phyloP scores from a whole-genome alignment of 2,113 vertebrate genomes.

The Egretta garzetta region DNA sequence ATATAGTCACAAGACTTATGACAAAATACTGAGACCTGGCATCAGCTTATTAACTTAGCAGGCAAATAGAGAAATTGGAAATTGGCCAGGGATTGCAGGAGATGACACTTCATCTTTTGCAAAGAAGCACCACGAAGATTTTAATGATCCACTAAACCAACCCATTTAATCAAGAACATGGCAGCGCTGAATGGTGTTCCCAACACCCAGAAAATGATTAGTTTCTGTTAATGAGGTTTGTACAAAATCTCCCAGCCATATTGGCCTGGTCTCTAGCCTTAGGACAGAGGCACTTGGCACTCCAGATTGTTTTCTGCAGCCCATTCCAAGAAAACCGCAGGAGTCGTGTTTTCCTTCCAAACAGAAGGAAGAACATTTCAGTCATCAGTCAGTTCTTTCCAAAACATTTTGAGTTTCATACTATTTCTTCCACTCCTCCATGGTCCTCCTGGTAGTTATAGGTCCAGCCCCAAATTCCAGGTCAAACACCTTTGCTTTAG shows the following conservation, averaged over 20 bases:
- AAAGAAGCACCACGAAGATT: background rate
- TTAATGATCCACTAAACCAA: background rate
- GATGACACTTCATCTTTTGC: background rate
- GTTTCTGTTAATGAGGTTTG: conserved; percentile 12
- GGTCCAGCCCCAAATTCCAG: background rate
- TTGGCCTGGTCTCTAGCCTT: background rate
- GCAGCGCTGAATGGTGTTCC: background rate
- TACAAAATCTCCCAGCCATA: background rate
- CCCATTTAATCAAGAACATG: background rate
- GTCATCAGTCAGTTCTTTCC: background rate
- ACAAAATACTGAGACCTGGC: background rate
- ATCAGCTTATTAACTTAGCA: background rate
- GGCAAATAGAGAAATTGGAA: background rate
- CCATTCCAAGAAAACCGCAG: conserved; percentile 17
- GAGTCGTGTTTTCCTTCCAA: background rate
- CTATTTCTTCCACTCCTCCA: background rate
- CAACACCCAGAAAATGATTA: background rate
- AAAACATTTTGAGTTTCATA: background rate
- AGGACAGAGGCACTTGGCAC: background rate
- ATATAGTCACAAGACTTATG: background rate
- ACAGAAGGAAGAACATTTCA: conserved; percentile 22
- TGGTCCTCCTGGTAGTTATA: background rate
- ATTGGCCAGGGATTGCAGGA: background rate
- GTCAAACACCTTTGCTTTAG: background rate
- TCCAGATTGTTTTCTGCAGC: background rate